Base-by-base conservation (phyloP, 2,113 vertebrate species). In the Rhinolophus ferrumequinum region DNA sequence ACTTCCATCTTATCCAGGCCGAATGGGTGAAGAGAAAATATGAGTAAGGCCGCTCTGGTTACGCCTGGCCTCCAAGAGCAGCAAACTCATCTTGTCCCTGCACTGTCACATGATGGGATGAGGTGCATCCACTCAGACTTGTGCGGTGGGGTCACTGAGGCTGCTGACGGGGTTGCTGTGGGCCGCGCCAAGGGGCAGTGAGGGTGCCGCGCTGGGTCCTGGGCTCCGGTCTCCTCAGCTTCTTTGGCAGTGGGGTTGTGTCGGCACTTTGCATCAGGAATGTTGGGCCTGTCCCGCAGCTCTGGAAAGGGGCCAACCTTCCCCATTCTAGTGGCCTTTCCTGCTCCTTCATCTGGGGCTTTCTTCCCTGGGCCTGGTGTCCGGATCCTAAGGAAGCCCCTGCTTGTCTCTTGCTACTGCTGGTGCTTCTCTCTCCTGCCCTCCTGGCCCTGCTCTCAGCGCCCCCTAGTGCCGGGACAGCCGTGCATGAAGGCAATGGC, bases 401-500 rank as follows among this genome's bases (percentile, higher is more conserved):
- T 96, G 91, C 88, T 89, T 87, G 64, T 72, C 94, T 72, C 94
- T 90, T 54, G 85, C 90, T 83, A 1, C 77, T 79, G 88, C 88
- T 26, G 0, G 16, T 18, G 76, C n/a, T 35, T 72, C 41, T 69
- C 73, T 69, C 66, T 88, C 70, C 69, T 82, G 90, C 89, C 96
- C 85, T 88, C 47, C 96, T 82, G 62, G 97, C 86, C 94, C 97
- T 97, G 97, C 97, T 95, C 47, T 84, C 93, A 92, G 97, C 96
- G 96, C 97, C 97, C 97, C 97, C 97, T 98, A 97, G 97, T 96
- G 97, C 95, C 28, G 24, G 93, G 93, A 91, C 6, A 26, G 90
- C 83, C 12, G 2, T 6, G 92, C 76, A n/a, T 21, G 75, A 88
- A 73, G 90, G 50, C 80, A 47, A 22, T 87, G 82, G 80, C 90